Evolutionary conservation across 2,797 vertebrate species (phyloP).

Genomic region (Setipinna tenuifilis): DNA sequence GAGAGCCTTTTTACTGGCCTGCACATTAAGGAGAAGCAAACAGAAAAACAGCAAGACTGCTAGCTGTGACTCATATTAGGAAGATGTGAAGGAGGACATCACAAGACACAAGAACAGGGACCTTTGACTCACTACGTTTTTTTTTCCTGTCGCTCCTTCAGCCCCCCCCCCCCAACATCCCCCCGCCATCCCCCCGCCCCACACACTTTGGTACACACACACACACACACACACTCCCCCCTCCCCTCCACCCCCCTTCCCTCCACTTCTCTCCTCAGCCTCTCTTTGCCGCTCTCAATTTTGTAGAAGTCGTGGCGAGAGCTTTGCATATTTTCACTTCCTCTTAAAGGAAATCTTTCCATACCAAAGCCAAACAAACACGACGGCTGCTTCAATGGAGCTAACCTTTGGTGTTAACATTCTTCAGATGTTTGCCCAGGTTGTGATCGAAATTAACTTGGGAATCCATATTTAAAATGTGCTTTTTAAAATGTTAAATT

Average conservation of each 20-base stretch:
- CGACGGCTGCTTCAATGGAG: slow-evolving; percentile 50
- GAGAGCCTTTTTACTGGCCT: not conserved
- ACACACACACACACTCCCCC: too few relatives aligned
- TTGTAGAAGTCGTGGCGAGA: slow-evolving; percentile 67
- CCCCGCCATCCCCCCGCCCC: too few relatives aligned
- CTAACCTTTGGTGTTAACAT: slow-evolving; percentile 59
- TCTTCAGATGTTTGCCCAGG: slow-evolving; percentile 61
- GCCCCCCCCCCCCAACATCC: too few relatives aligned
- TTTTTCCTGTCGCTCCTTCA: slow-evolving; percentile 36
- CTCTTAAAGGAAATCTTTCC: slow-evolving; percentile 74
- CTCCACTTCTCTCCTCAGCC: slow-evolving; percentile 33
- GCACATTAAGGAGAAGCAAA: not conserved
- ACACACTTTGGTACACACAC: too few relatives aligned
- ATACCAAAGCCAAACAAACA: slow-evolving; percentile 71
- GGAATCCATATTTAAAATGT: not conserved
- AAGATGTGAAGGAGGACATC: slow-evolving; percentile 60
- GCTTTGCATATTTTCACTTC: slow-evolving; percentile 82
- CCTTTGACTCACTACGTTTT: slow-evolving; percentile 61
- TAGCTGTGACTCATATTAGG: not conserved
- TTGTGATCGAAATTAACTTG: slow-evolving; percentile 28
- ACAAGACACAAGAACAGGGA: slow-evolving; percentile 67
- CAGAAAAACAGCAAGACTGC: not conserved
- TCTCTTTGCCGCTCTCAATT: slow-evolving; percentile 36
- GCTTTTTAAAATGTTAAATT: not conserved
- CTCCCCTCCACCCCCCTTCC: slow-evolving; percentile 5